Evolutionary conservation across 2,113 vertebrate genomes (phyloP).

Genomic region (Ornithorhynchus anatinus): DNA sequence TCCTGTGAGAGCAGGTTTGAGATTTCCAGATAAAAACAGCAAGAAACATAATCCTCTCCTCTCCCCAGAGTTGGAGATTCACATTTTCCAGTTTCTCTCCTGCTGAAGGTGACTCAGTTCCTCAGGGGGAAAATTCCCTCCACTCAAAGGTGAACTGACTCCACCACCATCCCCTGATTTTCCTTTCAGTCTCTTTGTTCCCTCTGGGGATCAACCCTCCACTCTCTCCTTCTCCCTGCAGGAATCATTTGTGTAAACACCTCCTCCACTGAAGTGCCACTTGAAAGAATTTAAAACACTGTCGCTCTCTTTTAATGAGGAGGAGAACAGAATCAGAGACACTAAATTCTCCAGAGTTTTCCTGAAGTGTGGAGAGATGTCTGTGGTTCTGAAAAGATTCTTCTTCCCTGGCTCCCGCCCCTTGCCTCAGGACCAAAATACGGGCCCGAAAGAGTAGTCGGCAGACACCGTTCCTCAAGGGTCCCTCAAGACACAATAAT

Average conservation of each 20-base stretch:
- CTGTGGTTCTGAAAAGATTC: slow-evolving; percentile 29
- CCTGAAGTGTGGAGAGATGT: slow-evolving; percentile 14
- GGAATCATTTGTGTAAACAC: slow-evolving; percentile 66
- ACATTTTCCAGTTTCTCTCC: neutral
- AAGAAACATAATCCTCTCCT: neutral
- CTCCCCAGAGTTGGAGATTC: neutral
- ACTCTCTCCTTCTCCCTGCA: slow-evolving; percentile 5
- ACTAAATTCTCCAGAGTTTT: slow-evolving; percentile 47
- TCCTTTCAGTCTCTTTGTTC: neutral
- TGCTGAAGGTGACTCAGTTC: fast-evolving
- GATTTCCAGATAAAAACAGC: neutral
- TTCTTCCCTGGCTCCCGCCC: too few relatives aligned
- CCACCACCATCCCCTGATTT: slow-evolving; percentile 15
- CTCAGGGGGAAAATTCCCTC: neutral
- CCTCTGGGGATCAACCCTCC: neutral
- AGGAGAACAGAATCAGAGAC: slow-evolving; percentile 12
- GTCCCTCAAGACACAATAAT: too few relatives aligned
- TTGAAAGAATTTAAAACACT: slow-evolving; percentile 37
- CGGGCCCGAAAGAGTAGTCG: slow-evolving; percentile 3
- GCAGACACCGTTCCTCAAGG: too few relatives aligned
- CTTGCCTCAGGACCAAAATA: slow-evolving; percentile 13
- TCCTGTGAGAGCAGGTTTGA: neutral
- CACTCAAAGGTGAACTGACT: slow-evolving; percentile 13
- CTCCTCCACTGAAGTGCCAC: slow-evolving; percentile 62
- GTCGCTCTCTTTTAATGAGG: slow-evolving; percentile 46